A percentile compares a stretch with the other conserved stretches of the same genome.
Evolutionary conservation across 2,888 invertebrate genomes (phyloP).

Genomic region (Eurytoma californica): DNA sequence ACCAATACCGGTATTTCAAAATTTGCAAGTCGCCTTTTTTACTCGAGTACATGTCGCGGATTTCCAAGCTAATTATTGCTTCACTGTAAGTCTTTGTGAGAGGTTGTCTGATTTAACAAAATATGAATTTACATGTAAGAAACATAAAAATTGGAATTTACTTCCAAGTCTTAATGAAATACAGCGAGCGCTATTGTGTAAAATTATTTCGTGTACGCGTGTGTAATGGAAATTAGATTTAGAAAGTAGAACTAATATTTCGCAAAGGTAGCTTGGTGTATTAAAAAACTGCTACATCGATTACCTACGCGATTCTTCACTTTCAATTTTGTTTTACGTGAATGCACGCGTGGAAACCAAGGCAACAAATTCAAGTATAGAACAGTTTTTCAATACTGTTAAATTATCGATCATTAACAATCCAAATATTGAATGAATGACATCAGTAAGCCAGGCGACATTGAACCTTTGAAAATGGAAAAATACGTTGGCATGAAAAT

Average conservation of each 20-base stretch:
- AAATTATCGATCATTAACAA: background rate
- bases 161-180: background rate
- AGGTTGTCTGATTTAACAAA: background rate
- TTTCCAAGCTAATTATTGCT: background rate
- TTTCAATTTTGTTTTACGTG: background rate
- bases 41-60: background rate
- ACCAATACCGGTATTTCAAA: conserved; percentile 27
- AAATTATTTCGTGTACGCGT: background rate
- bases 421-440: conserved; percentile 4
- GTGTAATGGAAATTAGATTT: conserved; percentile 10
- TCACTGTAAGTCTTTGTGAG: background rate
- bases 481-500: conserved; percentile 8
- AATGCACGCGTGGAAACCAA: background rate
- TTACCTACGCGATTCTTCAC: background rate
- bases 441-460: conserved; percentile 8
- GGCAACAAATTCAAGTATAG: background rate
- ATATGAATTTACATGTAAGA: background rate
- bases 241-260: conserved; percentile 15
- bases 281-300: background rate
- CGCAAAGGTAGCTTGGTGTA: background rate
- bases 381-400: background rate
- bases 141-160: background rate
- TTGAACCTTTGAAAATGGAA: conserved; percentile 1
- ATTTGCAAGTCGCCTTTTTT: background rate
- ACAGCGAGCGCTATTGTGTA: background rate